phyloP scores from a whole-genome alignment of 2,888 invertebrate species.

The Tenthredo mesomela region DNA sequence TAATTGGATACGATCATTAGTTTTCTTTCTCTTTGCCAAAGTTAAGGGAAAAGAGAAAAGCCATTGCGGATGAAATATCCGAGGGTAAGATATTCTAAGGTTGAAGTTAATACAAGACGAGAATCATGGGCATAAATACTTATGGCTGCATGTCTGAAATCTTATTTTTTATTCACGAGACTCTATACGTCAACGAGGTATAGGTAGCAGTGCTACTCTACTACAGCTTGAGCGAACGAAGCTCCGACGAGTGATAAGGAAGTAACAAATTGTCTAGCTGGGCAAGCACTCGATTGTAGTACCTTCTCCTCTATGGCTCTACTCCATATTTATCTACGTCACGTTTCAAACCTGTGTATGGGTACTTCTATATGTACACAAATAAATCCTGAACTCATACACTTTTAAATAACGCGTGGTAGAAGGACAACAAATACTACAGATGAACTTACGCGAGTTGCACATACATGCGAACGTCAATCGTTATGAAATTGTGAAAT shows the following conservation, averaged over 20 bases:
- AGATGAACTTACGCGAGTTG: not conserved
- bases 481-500: not conserved
- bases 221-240: constrained; percentile 50
- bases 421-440: not conserved
- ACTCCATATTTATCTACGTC: constrained; percentile 43
- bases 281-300: constrained; percentile 62
- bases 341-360: not conserved
- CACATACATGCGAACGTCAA: not conserved
- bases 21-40: not conserved
- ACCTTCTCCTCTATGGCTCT: constrained; percentile 37
- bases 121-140: not conserved
- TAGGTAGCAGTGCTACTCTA: not conserved
- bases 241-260: constrained; percentile 71
- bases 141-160: not conserved
- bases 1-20: not conserved
- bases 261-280: constrained; percentile 74
- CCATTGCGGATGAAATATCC: not conserved
- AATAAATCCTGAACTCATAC: not conserved
- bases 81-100: not conserved
- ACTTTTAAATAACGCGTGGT: not conserved
- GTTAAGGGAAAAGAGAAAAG: not conserved
- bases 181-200: not conserved
- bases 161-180: constrained; percentile 5
- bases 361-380: not conserved
- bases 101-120: not conserved